Percentiles rank a stretch among this genome's conserved stretches.
Conservation (phyloP, 92 coral and sea anemone genomes). For the Hydrozoanthus gracilis region DNA sequence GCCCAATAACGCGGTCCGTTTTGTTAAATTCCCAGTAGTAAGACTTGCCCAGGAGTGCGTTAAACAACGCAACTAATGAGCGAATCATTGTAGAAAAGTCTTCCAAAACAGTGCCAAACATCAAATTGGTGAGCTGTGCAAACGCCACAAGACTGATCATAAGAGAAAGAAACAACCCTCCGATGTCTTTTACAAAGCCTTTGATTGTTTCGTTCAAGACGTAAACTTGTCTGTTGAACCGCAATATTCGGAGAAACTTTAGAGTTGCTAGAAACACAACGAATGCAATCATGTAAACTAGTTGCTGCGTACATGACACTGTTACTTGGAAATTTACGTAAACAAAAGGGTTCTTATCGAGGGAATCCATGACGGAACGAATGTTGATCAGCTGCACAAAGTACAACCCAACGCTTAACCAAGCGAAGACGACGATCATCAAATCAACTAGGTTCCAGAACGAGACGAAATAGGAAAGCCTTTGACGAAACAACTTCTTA, state of each 20-base stretch:
- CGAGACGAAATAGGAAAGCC: conserved; percentile 44
- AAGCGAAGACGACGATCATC: conserved; percentile 47
- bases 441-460: conserved; percentile 58
- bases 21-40: conserved; percentile 62
- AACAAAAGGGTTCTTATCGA: conserved; percentile 65
- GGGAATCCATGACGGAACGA: conserved; percentile 43
- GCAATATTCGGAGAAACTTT: conserved; percentile 70
- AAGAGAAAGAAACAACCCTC: conserved; percentile 51
- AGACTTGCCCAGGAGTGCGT: conserved; percentile 73
- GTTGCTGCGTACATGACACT: conserved; percentile 60
- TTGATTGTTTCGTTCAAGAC: conserved; percentile 67
- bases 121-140: conserved; percentile 42
- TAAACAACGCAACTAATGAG: conserved; percentile 69
- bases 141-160: conserved; percentile 48
- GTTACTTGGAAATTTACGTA: conserved; percentile 78
- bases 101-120: conserved; percentile 43
- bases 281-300: conserved; percentile 61
- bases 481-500: conserved; percentile 49
- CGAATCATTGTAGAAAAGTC: conserved; percentile 65
- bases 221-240: conserved; percentile 72
- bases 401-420: conserved; percentile 46
- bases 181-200: conserved; percentile 62
- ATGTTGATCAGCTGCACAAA: conserved; percentile 47
- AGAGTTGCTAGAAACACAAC: conserved; percentile 76
- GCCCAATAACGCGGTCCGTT: conserved; percentile 71